Percentiles rank a stretch among this genome's conserved stretches.
These are phyloP conservation scores for Trisateles emortualis DNA, from an alignment of 2,888 invertebrate species.

Conservation along the genomic window DNA sequence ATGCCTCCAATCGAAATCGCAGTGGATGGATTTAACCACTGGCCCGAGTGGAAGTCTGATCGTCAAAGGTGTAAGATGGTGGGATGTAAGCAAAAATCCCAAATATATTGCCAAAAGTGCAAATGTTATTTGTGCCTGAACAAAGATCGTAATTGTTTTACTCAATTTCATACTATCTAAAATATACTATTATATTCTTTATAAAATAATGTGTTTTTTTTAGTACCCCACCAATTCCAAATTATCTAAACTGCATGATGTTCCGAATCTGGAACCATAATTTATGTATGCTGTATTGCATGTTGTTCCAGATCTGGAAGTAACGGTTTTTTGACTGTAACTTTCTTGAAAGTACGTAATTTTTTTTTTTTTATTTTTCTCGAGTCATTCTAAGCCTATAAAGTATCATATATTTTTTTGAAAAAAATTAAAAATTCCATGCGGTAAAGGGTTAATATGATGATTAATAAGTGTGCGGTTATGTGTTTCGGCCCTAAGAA, in stretches of 20 bases:
- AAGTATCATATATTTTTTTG: slow-evolving; percentile 43
- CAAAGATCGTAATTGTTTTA: slow-evolving; percentile 20
- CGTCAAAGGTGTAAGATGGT: slow-evolving; percentile 16
- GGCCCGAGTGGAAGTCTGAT: slow-evolving; percentile 25
- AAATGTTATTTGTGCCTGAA: slow-evolving; percentile 13
- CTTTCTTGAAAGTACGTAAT: no score
- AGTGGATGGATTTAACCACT: slow-evolving; percentile 30
- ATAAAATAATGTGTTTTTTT: no score
- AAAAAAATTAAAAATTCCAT: slow-evolving; percentile 16
- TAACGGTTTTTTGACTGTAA: no score
- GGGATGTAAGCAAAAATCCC: slow-evolving; percentile 15
- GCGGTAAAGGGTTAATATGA: no score
- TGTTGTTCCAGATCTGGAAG: slow-evolving; percentile 10
- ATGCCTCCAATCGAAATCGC: slow-evolving; percentile 32
- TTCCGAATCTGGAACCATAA: slow-evolving; percentile 9
- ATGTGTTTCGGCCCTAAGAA: no score
- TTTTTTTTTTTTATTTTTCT: no score
- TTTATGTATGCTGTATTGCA: slow-evolving; percentile 8
- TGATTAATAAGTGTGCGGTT: no score
- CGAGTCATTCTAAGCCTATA: slow-evolving; percentile 36
- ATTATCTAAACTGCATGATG: no score
- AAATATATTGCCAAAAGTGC: slow-evolving; percentile 15
- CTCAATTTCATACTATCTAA: neutral
- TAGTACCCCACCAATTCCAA: no score
- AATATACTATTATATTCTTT: no score